Evolutionary conservation across 2,113 vertebrate species (phyloP), one percentile per base, ranked within the genome.

Genomic region (Daboia siamensis): DNA sequence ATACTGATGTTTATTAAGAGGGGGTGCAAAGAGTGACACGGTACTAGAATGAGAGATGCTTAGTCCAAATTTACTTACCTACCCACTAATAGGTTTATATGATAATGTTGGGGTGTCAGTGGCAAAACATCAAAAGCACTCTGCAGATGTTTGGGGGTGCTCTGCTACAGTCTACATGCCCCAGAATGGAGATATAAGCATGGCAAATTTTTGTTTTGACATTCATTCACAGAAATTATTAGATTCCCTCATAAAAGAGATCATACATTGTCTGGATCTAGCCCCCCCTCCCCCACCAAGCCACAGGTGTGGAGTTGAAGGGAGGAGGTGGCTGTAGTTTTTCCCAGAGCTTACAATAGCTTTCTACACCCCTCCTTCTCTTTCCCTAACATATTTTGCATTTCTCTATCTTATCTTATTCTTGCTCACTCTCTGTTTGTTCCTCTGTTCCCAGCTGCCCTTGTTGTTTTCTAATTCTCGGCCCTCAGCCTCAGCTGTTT

Each of bases 341-440:
- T 86, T 95, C 80, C 54, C 89, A 94, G 87, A 90, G 88, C 57
- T 46, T 87, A 64, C 48, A 54, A 80, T 0, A 0, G 69, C 64
- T 21, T 90, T 91, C 90, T 96, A 95, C 95, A 94, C 95, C 95
- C 95, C 55, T 95, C 89, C 94, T 0, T 4, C 93, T 94, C 92
- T 91, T 59, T 15, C 91, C 52, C 52, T 93, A 0, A 95, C 94
- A 94, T 97, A 94, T 93, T 97, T 97, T 95, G 95, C 95, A 96
- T 97, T 97, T 96, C 95, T 97, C 74, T 17, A 94, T 95, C 96
- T 97, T 97, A 96, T 92, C 91, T 92, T 39, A 46, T 54, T 61
- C 86, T 90, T 46, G 48, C 80, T 61, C 21, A 95, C 96, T 95
- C 39, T 74, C 44, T 0, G 0, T 55, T 0, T 0, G 85, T 93